A percentile compares a stretch with the other conserved stretches of the same genome.
phyloP scores from a whole-genome alignment of 1,140 invertebrate genomes.

The Tigriopus japonicus region DNA sequence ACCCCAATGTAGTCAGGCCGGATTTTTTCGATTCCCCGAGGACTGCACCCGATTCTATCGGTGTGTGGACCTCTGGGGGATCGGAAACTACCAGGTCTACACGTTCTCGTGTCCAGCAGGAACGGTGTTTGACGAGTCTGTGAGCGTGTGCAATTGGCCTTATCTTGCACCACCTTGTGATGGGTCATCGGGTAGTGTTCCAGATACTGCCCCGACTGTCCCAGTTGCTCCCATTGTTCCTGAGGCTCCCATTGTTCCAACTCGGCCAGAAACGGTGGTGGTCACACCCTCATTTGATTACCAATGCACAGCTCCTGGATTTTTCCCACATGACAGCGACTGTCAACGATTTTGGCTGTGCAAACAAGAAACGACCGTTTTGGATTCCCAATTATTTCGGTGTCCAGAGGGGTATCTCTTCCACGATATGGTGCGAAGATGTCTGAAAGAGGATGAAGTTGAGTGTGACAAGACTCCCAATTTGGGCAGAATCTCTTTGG shows the following conservation, averaged over 20 bases:
- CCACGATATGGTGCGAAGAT: neutral
- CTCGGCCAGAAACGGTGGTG: neutral
- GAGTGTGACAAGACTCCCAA: neutral
- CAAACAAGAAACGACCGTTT: neutral
- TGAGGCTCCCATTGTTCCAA: too few species aligned
- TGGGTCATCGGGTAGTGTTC: neutral
- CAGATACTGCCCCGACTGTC: too few species aligned
- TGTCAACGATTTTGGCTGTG: neutral
- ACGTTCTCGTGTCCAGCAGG: slow-evolving; percentile 14
- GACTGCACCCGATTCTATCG: slow-evolving; percentile 15
- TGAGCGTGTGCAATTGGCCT: slow-evolving; percentile 15
- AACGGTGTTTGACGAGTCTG: slow-evolving; percentile 15
- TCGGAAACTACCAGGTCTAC: slow-evolving; percentile 7
- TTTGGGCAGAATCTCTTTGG: neutral
- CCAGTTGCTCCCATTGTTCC: too few species aligned
- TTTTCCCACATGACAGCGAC: neutral
- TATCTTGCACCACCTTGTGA: slow-evolving; percentile 13
- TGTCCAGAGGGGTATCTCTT: neutral
- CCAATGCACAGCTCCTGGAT: neutral
- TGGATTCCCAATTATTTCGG: neutral
- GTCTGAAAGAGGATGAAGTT: neutral
- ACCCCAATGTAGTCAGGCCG: slow-evolving; percentile 1
- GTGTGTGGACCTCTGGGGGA: slow-evolving; percentile 11
- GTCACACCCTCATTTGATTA: neutral
- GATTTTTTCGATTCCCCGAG: slow-evolving; percentile 15